Conservation (phyloP, 2,113 vertebrate genomes). For the Seriola dumerili region DNA sequence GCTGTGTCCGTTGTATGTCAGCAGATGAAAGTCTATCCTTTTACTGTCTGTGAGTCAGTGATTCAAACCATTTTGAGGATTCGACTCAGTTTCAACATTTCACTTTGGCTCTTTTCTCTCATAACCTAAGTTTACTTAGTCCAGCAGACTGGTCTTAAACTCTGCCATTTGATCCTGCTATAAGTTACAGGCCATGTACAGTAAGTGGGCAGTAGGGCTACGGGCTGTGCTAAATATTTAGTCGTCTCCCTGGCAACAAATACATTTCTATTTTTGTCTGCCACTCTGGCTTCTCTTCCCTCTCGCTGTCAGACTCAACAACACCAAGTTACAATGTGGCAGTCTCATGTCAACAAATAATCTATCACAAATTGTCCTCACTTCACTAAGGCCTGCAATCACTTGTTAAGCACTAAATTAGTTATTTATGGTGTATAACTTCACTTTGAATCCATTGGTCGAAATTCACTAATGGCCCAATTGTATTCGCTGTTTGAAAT, state of each 20-base stretch:
- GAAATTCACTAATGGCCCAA: not conserved
- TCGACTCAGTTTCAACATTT: constrained; percentile 24
- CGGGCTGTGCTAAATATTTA: constrained; percentile 73
- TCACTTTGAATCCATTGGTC: constrained; percentile 16
- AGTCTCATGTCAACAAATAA: constrained; percentile 22
- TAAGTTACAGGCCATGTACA: constrained; percentile 32
- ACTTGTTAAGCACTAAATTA: constrained; percentile 18
- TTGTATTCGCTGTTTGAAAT: constrained; percentile 40
- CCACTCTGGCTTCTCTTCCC: constrained; percentile 4
- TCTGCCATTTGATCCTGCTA: constrained; percentile 34
- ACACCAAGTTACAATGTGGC: constrained; percentile 31
- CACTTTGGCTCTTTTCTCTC: not conserved
- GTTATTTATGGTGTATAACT: constrained; percentile 20
- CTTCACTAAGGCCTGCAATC: constrained; percentile 14
- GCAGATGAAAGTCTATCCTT: not conserved
- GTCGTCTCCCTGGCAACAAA: constrained; percentile 71
- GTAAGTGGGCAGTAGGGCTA: constrained; percentile 37
- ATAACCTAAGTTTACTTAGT: not conserved
- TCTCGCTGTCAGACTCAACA: constrained; percentile 41
- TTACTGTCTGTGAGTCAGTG: constrained; percentile 25
- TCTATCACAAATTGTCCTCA: constrained; percentile 16
- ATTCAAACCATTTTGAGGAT: not conserved
- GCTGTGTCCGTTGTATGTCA: constrained; percentile 16
- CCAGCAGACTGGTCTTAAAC: not conserved
- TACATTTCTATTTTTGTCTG: constrained; percentile 65